Evolutionary conservation across 2,113 vertebrate species (phyloP), one percentile per base, ranked within the genome.

Genomic region (Vireo altiloquus): DNA sequence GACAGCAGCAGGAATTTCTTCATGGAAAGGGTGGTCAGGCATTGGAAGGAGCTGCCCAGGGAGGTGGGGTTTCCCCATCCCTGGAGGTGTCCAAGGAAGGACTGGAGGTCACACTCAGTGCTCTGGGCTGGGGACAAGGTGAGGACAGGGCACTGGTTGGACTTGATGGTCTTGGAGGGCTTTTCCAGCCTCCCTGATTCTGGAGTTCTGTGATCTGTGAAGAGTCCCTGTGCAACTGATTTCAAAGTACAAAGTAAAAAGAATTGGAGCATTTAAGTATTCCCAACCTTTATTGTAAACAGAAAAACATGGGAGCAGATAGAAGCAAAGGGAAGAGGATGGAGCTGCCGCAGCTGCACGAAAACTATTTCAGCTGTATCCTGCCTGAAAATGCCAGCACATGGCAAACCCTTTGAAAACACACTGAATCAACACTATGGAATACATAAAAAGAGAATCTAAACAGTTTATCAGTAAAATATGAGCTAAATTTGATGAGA

Each of bases 401-500:
- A 35, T 56, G 63, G 52, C 80, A 64, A 71, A 88, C 8, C 40
- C 46, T 82, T 86, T 85, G 75, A 66, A 93, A 95, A 70, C 49
- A 76, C 54, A 44, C 64, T 71, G 82, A 71, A 86, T 79, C 47
- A 46, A 74, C 82, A 78, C 75, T 44, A 31, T 9, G 37, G 52
- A 39, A 64, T 44, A 27, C 66, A 78, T 85, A 90, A 92, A 94
- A 93, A 78, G 82, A 91, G 90, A 92, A 72, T 87, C 77, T 84
- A 85, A 90, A 79, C 59, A 76, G 54, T 76, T 91, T 76, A 42
- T 76, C 3, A 4, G 78, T 69, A 74, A 95, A 96, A 94, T 65
- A 47, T 53, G 74, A 88, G 57, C 87, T 90, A 90, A 87, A 95
- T 94, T 91, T 79, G 95, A 85, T 76, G 78, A 89, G 87, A 50